Evolutionary conservation across 2,888 invertebrate genomes (phyloP).

Genomic region (Liposcelis brunnea): DNA sequence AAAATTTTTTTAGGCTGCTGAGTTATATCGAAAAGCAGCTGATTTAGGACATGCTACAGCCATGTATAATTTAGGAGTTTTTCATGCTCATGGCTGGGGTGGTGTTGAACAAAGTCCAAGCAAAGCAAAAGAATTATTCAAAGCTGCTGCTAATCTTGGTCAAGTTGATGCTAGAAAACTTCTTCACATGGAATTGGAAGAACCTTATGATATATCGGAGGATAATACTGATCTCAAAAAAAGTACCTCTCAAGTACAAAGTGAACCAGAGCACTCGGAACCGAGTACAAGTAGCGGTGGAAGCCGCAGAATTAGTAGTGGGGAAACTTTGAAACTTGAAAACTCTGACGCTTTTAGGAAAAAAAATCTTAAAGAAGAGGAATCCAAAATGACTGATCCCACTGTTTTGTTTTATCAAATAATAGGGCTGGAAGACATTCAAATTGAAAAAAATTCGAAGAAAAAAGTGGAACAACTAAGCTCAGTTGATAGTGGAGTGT

Average conservation of each 20-base stretch:
- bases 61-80: conserved; percentile 49
- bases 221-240: no score
- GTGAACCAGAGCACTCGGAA: no score
- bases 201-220: no score
- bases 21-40: conserved; percentile 45
- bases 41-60: conserved; percentile 44
- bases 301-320: no score
- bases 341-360: no score
- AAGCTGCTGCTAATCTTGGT: conserved; percentile 38
- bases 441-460: neutral
- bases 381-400: neutral
- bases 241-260: no score
- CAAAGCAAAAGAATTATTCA: conserved; percentile 35
- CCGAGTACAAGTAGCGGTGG: no score
- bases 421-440: neutral
- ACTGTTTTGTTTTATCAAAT: neutral
- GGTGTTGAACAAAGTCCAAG: conserved; percentile 33
- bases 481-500: conserved; percentile 4
- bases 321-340: no score
- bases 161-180: conserved; percentile 38
- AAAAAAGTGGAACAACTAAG: neutral
- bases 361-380: no score
- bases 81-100: conserved; percentile 45
- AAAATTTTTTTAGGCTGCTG: conserved; percentile 37
- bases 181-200: conserved; percentile 19